These are phyloP conservation scores for Aphis craccivora DNA, from an alignment of 1,140 invertebrate species.

Conservation along the genomic window DNA sequence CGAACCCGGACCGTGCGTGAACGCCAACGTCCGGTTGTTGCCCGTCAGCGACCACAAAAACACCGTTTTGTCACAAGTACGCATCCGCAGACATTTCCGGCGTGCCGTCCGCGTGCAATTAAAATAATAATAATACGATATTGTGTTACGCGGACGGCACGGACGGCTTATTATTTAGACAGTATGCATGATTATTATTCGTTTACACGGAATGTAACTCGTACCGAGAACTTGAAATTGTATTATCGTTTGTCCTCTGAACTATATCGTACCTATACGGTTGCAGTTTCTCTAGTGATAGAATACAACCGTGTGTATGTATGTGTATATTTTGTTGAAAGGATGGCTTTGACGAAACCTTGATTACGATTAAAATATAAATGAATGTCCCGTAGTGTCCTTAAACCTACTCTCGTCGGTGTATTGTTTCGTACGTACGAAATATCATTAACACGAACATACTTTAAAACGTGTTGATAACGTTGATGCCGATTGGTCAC, in stretches of 20 bases:
- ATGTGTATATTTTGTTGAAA: no score
- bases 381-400: not conserved
- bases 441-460: not conserved
- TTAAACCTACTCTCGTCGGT: not conserved
- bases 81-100: not conserved
- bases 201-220: not conserved
- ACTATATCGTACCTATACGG: no score
- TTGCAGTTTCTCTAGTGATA: no score
- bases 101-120: not conserved
- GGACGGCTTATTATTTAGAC: not conserved
- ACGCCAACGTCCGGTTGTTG: not conserved
- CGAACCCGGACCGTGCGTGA: constrained; percentile 71
- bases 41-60: not conserved
- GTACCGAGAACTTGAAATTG: no score
- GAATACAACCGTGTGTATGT: no score
- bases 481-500: not conserved
- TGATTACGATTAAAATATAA: no score
- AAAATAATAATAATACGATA: not conserved
- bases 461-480: not conserved
- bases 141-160: not conserved
- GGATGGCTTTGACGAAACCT: no score
- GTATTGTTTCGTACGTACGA: not conserved
- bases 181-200: not conserved
- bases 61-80: not conserved
- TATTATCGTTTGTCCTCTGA: no score